Percentiles rank a stretch among this genome's conserved stretches.
phyloP scores from a whole-genome alignment of 2,888 invertebrate species.

The Aspidiotus rigidus region DNA sequence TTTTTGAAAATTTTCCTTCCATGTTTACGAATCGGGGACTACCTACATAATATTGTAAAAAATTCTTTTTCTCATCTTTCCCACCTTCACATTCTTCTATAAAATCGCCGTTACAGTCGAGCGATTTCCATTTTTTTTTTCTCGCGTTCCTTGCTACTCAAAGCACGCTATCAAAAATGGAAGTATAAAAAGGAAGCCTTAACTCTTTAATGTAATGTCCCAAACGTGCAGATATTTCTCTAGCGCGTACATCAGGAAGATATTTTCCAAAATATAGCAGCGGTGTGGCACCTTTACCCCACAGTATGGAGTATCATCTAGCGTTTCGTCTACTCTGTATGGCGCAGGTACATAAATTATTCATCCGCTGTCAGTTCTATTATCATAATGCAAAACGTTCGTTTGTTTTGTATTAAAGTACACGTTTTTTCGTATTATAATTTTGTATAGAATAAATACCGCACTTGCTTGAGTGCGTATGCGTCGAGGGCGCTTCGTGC shows the following conservation, averaged over 20 bases:
- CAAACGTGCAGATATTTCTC: not conserved
- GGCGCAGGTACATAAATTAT: slow-evolving; percentile 25
- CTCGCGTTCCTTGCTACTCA: too few species aligned
- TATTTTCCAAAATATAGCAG: not conserved
- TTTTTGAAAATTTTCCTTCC: too few species aligned
- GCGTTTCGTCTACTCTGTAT: not conserved
- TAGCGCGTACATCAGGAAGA: not conserved
- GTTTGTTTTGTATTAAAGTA: slow-evolving; percentile 18
- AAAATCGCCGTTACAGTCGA: too few species aligned
- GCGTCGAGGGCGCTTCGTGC: not conserved
- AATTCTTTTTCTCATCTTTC: too few species aligned
- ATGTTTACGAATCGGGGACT: too few species aligned
- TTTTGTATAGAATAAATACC: not conserved
- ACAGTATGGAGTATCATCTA: too few species aligned
- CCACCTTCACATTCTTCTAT: too few species aligned
- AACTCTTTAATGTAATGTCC: slow-evolving; percentile 2
- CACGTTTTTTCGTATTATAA: slow-evolving; percentile 2
- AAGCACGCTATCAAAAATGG: not conserved
- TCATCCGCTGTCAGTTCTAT: slow-evolving; percentile 29
- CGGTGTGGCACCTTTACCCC: not conserved
- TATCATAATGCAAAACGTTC: slow-evolving; percentile 24
- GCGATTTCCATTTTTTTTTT: too few species aligned
- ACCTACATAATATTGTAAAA: too few species aligned
- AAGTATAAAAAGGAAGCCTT: not conserved
- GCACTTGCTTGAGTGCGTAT: not conserved